A percentile compares a stretch with the other conserved stretches of the same genome.
Conservation (phyloP, 35 echinoderm and acorn worm species). For the Lytechinus pictus region DNA sequence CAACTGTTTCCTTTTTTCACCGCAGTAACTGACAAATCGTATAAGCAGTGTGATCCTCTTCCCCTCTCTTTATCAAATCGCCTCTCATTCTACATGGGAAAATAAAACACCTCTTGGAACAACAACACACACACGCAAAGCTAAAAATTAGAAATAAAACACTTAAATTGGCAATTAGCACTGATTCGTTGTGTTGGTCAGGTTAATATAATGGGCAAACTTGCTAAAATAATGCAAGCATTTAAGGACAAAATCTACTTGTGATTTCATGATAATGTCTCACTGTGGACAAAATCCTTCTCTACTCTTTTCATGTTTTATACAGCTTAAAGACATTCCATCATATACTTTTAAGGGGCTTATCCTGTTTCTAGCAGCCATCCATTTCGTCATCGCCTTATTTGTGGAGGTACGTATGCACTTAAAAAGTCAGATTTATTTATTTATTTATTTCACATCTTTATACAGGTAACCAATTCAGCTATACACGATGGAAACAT, state of each 20-base stretch:
- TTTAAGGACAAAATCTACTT: background rate
- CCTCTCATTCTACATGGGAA: too few species aligned
- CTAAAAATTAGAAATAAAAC: background rate
- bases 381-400: background rate
- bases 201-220: too few species aligned
- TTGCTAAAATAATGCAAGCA: background rate
- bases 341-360: background rate
- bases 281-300: background rate
- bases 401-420: background rate
- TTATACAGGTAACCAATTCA: too few species aligned
- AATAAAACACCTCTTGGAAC: too few species aligned
- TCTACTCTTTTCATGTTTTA: background rate
- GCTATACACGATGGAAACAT: too few species aligned
- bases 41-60: too few species aligned
- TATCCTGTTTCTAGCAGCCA: background rate
- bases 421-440: background rate
- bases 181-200: background rate
- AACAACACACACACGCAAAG: background rate
- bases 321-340: conserved; percentile 3
- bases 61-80: too few species aligned
- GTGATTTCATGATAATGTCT: background rate
- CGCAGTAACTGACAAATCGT: too few species aligned
- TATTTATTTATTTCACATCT: too few species aligned
- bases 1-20: too few species aligned
- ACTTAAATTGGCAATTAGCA: background rate